Base-by-base conservation (phyloP, 2,888 invertebrate genomes). In the Omphaloscelis lunosa region DNA sequence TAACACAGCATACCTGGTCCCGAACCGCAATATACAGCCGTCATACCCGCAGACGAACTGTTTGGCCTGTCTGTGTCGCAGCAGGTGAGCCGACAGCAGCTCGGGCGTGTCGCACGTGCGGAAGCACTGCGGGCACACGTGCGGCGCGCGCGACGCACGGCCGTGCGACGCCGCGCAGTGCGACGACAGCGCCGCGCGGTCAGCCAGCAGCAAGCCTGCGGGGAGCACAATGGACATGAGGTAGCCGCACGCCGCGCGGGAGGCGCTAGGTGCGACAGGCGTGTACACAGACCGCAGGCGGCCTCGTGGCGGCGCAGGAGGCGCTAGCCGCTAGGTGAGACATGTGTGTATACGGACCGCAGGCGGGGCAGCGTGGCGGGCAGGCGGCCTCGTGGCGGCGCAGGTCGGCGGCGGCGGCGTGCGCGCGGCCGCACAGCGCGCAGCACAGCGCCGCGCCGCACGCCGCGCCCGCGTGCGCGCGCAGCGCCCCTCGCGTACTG, bases 21-120 rank as follows among this genome's bases (percentile, higher is more conserved):
- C 92, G 86, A 96, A 96, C 41, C 96, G 92, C 88, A 96, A 92
- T 63, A 96, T 95, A 88, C 96, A 96, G 53, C 92, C 93, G 84
- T 94, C 94, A 89, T 95, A 95, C 0, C 96, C 96, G 91, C 96
- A 96, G 29, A 96, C 94, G 91, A 93, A 95, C 86, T 94, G 94
- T 67, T 91, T 89, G 67, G 93, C 94, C 88, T 92, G 94, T 0
- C 93, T 88, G 89, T 96, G 96, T 2, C 91, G 86, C 86, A 95
- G 91, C 90, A 86, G 78, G 89, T 96, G 96, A 77, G 95, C 95
- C 6, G 91, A 86, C 72, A 93, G 89, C 86, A 90, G 89, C 79
- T 88, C 93, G 27, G 89, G 82, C 62, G 89, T 72, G 45, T 86
- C 81, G 83, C 85, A 82, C 70, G 83, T 72, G 77, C 85, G 83